Percentiles rank a stretch among this genome's conserved stretches.
These are phyloP conservation scores for Parotia lawesii DNA, from an alignment of 2,113 vertebrate genomes.

Conservation along the genomic window DNA sequence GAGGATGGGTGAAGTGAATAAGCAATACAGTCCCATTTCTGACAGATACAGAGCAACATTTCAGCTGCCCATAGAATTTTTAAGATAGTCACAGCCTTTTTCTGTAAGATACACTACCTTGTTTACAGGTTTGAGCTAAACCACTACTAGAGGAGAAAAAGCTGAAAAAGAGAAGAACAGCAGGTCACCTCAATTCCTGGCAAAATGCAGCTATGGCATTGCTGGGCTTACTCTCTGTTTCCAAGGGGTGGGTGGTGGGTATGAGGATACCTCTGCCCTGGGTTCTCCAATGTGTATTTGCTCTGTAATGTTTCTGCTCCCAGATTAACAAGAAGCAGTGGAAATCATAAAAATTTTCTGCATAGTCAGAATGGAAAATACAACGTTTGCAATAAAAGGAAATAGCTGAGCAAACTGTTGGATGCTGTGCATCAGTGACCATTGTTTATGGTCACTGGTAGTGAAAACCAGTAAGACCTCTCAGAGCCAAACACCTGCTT, in stretches of 20 bases:
- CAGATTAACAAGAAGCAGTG: background rate
- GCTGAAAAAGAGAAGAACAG: background rate
- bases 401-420: background rate
- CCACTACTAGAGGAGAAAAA: background rate
- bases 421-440: background rate
- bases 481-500: background rate
- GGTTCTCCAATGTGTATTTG: background rate
- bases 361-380: background rate
- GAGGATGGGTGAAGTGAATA: background rate
- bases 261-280: background rate
- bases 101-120: background rate
- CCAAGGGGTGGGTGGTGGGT: background rate
- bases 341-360: background rate
- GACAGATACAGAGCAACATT: background rate
- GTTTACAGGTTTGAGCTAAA: background rate
- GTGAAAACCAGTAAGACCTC: background rate
- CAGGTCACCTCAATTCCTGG: background rate
- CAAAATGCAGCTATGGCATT: background rate
- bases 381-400: background rate
- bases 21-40: background rate
- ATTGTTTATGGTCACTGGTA: background rate
- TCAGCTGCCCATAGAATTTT: background rate
- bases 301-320: background rate
- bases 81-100: background rate
- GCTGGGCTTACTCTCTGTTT: background rate